A percentile compares a stretch with the other conserved stretches of the same genome.
These are phyloP conservation scores for Metellina segmentata DNA, from an alignment of 2,888 invertebrate species.

Conservation along the genomic window DNA sequence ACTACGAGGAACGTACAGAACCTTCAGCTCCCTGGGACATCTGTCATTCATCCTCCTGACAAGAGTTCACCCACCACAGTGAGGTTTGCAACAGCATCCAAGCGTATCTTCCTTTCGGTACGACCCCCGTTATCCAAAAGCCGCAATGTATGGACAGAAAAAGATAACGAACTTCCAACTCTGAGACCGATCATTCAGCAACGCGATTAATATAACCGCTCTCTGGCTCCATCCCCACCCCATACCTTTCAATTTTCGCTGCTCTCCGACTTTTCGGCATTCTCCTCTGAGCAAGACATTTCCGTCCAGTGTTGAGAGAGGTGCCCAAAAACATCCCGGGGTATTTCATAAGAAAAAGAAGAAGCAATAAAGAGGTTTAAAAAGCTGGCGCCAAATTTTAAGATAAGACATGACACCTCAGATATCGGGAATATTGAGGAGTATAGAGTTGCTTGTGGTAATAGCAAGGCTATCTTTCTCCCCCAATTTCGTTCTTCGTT, in stretches of 20 bases:
- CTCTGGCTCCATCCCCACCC: slow-evolving; percentile 2
- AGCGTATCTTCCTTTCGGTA: background rate
- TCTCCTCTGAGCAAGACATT: slow-evolving; percentile 12
- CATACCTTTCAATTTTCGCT: slow-evolving; percentile 32
- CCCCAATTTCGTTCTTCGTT: background rate
- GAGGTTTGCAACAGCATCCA: no score
- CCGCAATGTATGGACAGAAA: slow-evolving; percentile 11
- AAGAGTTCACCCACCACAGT: no score
- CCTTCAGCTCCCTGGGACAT: no score
- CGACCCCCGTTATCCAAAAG: background rate
- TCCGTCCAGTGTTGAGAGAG: slow-evolving; percentile 52
- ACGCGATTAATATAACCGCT: slow-evolving; percentile 39
- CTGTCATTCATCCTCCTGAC: no score
- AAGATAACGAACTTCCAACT: slow-evolving; percentile 43
- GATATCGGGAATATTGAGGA: slow-evolving; percentile 54
- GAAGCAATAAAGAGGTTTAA: background rate
- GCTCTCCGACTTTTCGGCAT: slow-evolving; percentile 3
- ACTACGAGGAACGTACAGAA: no score
- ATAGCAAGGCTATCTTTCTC: slow-evolving; percentile 9
- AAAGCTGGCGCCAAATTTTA: slow-evolving; percentile 27
- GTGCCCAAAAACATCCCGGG: background rate
- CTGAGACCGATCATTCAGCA: slow-evolving; percentile 57
- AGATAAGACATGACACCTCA: slow-evolving; percentile 55
- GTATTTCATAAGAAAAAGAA: slow-evolving; percentile 1
- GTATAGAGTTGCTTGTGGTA: slow-evolving; percentile 40